Evolutionary conservation across 2,797 vertebrate species (phyloP), one percentile per base, ranked within the genome.

Genomic region (Cuniculus paca): DNA sequence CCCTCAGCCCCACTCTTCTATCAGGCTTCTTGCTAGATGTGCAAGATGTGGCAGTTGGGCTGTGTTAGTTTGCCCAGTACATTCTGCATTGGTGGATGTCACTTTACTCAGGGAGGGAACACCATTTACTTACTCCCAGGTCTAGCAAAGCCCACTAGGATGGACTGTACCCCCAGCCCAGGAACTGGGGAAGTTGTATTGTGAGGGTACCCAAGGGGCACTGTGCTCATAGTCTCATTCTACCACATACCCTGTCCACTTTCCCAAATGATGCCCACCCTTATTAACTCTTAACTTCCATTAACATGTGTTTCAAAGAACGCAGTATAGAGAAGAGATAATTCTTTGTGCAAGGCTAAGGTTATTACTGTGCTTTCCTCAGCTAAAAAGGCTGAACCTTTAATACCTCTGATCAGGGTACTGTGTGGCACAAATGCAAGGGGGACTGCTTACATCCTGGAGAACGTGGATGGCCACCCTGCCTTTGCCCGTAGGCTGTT

Each of bases 391-490:
- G 31, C 1, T 0, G 26, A 70, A 52, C 26, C 20, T 58, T 28
- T 26, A 34, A 26, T 36, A 45, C 79, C 48, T 84, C 39, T 45
- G 36, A 28, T 68, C 45, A 34, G 45, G 83, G 79, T 52, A 28
- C 24, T 7, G 42, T 1, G 0, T 60, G 20, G 9, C 60, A 24
- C 3, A 70, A 2, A 4, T 7, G n/a, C 13, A n/a, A 60, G 14
- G 26, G 36, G 6, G 2, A 19, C 61, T 1, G 0, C 45, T 60
- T 19, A 34, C 52, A 3, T 60, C n/a, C 63, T 8, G 2, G 58
- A n/a, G 22, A n/a, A 2, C 17, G 4, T 0, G 1, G 28, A 13
- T 16, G 39, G 77, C 4, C 14, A 61, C 79, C 19, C 10, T 0
- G n/a, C 70, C 39, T 79, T 42, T 26, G 48, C 39, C 45, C 45